phyloP scores from a whole-genome alignment of 2,113 vertebrate species.

The Corythoichthys intestinalis region DNA sequence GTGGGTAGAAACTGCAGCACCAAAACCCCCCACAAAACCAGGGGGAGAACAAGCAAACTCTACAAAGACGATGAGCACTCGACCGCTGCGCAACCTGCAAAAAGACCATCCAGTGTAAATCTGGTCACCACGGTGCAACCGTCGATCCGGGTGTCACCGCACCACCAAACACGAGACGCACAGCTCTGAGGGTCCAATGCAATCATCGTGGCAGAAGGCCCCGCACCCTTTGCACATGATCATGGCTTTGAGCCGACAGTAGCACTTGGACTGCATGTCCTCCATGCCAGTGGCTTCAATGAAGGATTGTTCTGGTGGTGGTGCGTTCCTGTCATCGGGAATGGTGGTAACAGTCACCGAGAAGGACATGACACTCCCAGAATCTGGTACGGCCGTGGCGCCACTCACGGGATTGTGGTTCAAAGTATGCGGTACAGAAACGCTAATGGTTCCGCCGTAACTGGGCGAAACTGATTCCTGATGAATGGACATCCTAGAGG shows the following conservation, averaged over 20 bases:
- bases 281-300: constrained; percentile 77
- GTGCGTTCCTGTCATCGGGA: constrained; percentile 73
- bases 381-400: constrained; percentile 40
- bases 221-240: constrained; percentile 98
- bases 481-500: not conserved
- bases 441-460: constrained; percentile 88
- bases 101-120: constrained; percentile 61
- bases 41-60: not conserved
- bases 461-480: constrained; percentile 68
- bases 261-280: constrained; percentile 88
- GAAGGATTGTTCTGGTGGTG: constrained; percentile 82
- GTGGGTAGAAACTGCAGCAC: not conserved
- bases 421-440: constrained; percentile 80
- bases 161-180: constrained; percentile 97
- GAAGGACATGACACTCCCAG: constrained; percentile 91
- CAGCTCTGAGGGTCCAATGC: constrained; percentile 95
- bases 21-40: not conserved
- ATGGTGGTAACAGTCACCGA: constrained; percentile 97
- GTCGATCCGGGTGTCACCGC: constrained; percentile 66
- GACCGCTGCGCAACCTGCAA: not conserved
- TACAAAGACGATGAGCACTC: not conserved
- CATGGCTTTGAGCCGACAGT: constrained; percentile 98
- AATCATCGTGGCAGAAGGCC: constrained; percentile 97
- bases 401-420: constrained; percentile 64
- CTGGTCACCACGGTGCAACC: not conserved